Evolutionary conservation across 2,113 vertebrate genomes (phyloP), one percentile per base, ranked within the genome.

Genomic region (Proterorhinus semilunaris): DNA sequence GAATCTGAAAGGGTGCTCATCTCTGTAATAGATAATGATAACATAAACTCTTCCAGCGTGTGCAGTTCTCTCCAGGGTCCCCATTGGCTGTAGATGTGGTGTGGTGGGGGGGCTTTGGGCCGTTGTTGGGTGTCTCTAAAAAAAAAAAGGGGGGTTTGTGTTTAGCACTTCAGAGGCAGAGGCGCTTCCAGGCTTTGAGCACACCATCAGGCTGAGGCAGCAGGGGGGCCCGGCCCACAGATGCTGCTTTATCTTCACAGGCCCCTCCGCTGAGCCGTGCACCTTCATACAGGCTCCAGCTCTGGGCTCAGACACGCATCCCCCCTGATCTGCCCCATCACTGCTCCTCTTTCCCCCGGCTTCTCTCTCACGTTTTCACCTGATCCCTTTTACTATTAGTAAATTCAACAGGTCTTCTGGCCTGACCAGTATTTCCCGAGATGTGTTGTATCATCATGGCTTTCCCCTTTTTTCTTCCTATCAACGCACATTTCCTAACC

Each of bases 201-300:
- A 86, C 85, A 89, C 27, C 27, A 36, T 36, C 87, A 83, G 85
- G 78, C 80, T 9, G 9, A 76, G 81, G 86, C 89, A 51, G 82
- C 78, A 67, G 90, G 91, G 91, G 89, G 87, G 79, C 52, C 66
- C 71, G 15, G 65, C 71, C 82, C 88, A 88, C 91, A 91, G 92
- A 91, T 88, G 88, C 85, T 78, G 89, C 91, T 92, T 93, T 87
- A 93, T 92, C 91, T 87, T 72, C 77, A 73, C 78, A 65, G 83
- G 81, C 71, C 89, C 89, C 82, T 87, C 83, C 81, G 76, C 87
- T 83, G 86, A 78, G 85, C 79, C 3, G 0, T 1, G 9, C 53
- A 68, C 80, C 87, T 90, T 91, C 87, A 90, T 3, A 61, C 74
- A 74, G 80, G 81, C 82, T 17, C 52, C 52, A 50, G 82, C 89